Base-by-base conservation (phyloP, 2,113 vertebrate genomes). In the Paramisgurnus dabryanus region DNA sequence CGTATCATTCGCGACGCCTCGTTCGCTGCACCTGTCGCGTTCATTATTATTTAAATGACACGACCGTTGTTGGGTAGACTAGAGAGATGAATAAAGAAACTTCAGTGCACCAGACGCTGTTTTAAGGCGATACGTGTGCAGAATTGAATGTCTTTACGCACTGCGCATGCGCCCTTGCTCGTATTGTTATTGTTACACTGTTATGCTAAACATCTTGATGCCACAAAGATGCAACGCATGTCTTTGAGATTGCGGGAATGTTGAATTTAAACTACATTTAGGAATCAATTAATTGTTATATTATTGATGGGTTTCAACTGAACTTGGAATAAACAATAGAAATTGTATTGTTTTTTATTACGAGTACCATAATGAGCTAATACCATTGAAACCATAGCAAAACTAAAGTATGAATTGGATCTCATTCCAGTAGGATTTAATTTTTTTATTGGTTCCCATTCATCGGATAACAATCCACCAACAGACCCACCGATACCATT, bases 11-110 rank as follows among this genome's bases (percentile, higher is more conserved):
- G 4, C 8, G 63, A 41, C 11, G 61, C 74, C n/a, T 41, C 61
- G 74, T 27, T 40, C 18, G n/a, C 60, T 13, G 74, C 74, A 77
- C 47, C 63, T 77, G 75, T 66, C 61, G 43, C 73, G 12, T 67
- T 27, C 8, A 55, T 77, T 76, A 34, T 65, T 65, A 58, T 58
- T 58, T 58, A 58, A n/a, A n/a, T 58, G 55, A 11, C 58, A n/a
- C 22, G 61, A 17, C 45, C 49, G 49, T 75, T 64, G 73, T 75
- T 50, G 17, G 27, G 27, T 34, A 34, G 27, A 1, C 49, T 2
- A 53, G 55, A 49, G 22, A n/a, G 47, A 55, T 41, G 47, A 77
- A 76, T 76, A 64, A 22, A 50, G 43, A n/a, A 64, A 50, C 41
- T 75, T 63, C 17, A 75, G 7, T 22, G 58, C 11, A 6, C 8